Percentiles rank a stretch among this genome's conserved stretches.
Conservation (phyloP, 2,797 vertebrate species). For the Carcharodon carcharias region DNA sequence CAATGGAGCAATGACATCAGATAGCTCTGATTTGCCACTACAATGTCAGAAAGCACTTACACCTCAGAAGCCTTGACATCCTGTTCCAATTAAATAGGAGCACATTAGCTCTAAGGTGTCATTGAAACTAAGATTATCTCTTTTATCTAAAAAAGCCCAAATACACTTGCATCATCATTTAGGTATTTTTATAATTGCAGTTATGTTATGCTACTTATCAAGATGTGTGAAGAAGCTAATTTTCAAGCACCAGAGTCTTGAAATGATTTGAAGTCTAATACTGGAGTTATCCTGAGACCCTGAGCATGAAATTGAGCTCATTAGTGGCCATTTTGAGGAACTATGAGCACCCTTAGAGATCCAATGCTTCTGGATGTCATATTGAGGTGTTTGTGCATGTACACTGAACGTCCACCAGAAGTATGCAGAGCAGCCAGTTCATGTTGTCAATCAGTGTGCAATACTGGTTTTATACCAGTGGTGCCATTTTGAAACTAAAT, state of each 20-base stretch:
- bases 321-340: background rate
- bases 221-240: background rate
- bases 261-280: background rate
- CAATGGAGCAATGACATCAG: constrained; percentile 7
- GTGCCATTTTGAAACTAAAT: background rate
- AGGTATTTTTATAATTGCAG: background rate
- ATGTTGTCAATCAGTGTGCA: too few relatives aligned
- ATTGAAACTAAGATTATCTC: background rate
- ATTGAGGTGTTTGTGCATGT: background rate
- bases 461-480: background rate
- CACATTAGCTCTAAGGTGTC: background rate
- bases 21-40: constrained; percentile 26
- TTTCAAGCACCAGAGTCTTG: background rate
- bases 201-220: background rate
- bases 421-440: background rate
- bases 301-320: background rate
- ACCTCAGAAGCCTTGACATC: constrained; percentile 24
- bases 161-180: background rate
- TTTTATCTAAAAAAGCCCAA: background rate
- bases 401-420: background rate
- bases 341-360: background rate
- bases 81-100: constrained; percentile 1
- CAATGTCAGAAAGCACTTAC: constrained; percentile 21
- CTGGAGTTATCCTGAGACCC: background rate
- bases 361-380: background rate